phyloP scores from a whole-genome alignment of 2,113 vertebrate genomes.

The Picathartes gymnocephalus region DNA sequence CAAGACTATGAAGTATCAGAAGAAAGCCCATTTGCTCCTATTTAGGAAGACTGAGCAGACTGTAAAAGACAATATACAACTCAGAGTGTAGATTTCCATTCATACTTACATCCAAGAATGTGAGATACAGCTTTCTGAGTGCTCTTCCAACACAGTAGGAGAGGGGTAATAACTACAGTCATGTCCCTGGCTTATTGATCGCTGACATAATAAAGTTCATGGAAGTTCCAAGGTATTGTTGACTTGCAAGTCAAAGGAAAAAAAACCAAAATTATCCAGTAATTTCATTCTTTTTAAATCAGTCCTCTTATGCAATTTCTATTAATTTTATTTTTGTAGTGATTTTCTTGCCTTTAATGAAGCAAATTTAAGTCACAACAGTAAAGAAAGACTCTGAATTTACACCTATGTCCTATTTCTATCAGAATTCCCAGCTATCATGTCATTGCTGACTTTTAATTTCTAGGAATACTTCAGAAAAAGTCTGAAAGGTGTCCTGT shows the following conservation, averaged over 20 bases:
- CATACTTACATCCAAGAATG: background rate
- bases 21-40: background rate
- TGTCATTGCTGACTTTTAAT: background rate
- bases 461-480: background rate
- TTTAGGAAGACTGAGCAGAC: background rate
- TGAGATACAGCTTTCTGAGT: background rate
- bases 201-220: background rate
- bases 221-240: background rate
- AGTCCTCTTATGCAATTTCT: background rate
- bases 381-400: background rate
- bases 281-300: background rate
- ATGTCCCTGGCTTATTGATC: background rate
- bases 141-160: background rate
- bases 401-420: background rate
- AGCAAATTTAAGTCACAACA: background rate
- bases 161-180: background rate
- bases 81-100: background rate
- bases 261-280: fast-evolving
- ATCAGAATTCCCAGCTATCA: background rate
- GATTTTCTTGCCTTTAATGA: background rate
- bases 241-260: background rate
- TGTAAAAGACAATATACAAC: background rate
- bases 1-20: background rate
- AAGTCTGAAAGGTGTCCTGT: background rate
- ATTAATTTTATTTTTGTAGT: background rate